Conservation (phyloP, 2,888 invertebrate genomes). For the Lymantria dispar region DNA sequence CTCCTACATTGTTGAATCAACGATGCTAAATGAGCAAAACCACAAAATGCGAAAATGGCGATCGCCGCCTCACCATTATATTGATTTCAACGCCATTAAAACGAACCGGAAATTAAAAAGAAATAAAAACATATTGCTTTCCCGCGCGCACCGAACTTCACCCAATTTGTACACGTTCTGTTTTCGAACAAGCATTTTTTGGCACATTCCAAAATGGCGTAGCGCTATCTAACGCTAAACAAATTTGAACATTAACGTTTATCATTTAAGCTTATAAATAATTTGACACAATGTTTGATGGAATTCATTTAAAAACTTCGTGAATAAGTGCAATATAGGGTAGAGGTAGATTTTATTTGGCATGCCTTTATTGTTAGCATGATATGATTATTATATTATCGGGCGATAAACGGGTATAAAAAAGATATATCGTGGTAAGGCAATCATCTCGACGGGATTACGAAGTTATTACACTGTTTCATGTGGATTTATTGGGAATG, state of each 20-base stretch:
- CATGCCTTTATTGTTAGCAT: slow-evolving; percentile 78
- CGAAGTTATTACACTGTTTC: slow-evolving; percentile 68
- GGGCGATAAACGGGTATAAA: slow-evolving; percentile 78
- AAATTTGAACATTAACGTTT: slow-evolving; percentile 31
- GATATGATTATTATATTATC: slow-evolving; percentile 81
- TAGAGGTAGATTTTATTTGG: slow-evolving; percentile 77
- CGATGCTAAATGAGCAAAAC: slow-evolving; percentile 77
- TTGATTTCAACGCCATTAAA: slow-evolving; percentile 81
- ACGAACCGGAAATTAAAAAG: slow-evolving; percentile 81
- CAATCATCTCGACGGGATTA: slow-evolving; percentile 74
- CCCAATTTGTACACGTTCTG: slow-evolving; percentile 77
- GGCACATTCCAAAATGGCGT: slow-evolving; percentile 41
- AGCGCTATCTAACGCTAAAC: slow-evolving; percentile 17
- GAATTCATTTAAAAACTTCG: slow-evolving; percentile 38
- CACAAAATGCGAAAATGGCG: slow-evolving; percentile 76
- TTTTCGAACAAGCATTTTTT: slow-evolving; percentile 65
- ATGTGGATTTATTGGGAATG: slow-evolving; percentile 71
- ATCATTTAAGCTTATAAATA: slow-evolving; percentile 5
- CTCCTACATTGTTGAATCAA: slow-evolving; percentile 44
- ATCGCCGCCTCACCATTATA: slow-evolving; percentile 74
- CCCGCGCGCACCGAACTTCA: slow-evolving; percentile 76
- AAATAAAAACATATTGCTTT: slow-evolving; percentile 81
- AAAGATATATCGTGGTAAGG: slow-evolving; percentile 72
- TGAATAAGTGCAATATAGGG: slow-evolving; percentile 57
- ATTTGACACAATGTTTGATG: slow-evolving; percentile 1